These are phyloP conservation scores for Phainopepla nitens DNA, from an alignment of 2,113 vertebrate species.

Conservation along the genomic window DNA sequence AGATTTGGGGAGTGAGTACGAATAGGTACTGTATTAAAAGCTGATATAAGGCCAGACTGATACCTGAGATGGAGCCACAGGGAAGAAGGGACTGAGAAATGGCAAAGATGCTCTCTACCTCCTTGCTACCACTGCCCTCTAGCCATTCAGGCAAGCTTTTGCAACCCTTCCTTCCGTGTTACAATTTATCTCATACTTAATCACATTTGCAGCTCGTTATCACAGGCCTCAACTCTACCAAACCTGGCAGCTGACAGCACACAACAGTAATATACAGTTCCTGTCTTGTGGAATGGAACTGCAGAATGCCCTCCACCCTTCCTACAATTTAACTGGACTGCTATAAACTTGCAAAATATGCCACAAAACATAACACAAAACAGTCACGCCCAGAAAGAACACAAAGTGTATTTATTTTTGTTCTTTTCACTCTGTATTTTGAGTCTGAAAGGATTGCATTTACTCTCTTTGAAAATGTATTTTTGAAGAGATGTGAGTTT, in stretches of 20 bases:
- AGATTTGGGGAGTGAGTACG: not conserved
- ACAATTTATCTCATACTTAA: not conserved
- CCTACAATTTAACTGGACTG: not conserved
- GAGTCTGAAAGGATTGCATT: not conserved
- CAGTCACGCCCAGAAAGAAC: not conserved
- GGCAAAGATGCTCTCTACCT: not conserved
- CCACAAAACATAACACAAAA: not conserved
- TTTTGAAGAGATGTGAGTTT: not conserved
- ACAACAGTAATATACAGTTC: not conserved
- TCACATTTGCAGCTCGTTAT: not conserved
- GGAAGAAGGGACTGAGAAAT: not conserved
- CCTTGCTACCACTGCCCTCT: not conserved
- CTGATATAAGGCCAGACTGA: not conserved
- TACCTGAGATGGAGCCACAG: not conserved
- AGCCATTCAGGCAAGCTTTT: not conserved
- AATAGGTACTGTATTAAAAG: not conserved
- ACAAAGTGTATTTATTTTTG: not conserved
- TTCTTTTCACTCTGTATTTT: not conserved
- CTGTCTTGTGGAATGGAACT: not conserved
- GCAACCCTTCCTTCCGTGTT: not conserved
- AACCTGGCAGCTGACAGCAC: not conserved
- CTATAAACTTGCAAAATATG: not conserved
- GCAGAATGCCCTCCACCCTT: not conserved
- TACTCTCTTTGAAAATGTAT: not conserved
- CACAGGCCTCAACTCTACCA: not conserved